These are phyloP conservation scores for Drosophila lacicola DNA, from an alignment of 2,888 invertebrate genomes.

Conservation along the genomic window DNA sequence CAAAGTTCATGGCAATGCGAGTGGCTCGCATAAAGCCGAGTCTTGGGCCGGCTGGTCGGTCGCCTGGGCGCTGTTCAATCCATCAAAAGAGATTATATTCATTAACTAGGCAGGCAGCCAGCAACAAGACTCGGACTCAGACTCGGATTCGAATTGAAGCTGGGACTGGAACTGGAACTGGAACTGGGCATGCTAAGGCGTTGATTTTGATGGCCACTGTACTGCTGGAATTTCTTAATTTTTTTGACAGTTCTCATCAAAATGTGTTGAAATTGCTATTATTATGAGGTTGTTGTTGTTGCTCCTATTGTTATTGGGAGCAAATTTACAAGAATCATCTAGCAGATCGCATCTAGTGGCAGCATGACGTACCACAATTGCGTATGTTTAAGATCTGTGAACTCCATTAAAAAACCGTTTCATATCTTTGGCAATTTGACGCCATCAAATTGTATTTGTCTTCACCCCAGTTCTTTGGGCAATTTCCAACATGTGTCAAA, in stretches of 20 bases:
- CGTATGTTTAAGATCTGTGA: constrained; percentile 51
- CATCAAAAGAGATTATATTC: constrained; percentile 80
- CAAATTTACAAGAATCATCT: constrained; percentile 63
- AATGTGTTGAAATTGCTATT: constrained; percentile 79
- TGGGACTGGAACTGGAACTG: constrained; percentile 14
- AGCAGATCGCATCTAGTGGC: constrained; percentile 43
- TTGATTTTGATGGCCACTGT: constrained; percentile 57
- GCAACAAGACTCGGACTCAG: constrained; percentile 25
- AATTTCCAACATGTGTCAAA: constrained; percentile 64
- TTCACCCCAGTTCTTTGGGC: constrained; percentile 36
- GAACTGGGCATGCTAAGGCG: constrained; percentile 7
- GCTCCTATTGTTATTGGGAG: constrained; percentile 36
- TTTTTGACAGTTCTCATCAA: constrained; percentile 78
- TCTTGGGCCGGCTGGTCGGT: constrained; percentile 19
- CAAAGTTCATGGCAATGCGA: constrained; percentile 66
- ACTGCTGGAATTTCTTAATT: constrained; percentile 71
- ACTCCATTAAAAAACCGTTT: constrained; percentile 73
- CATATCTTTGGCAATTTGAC: constrained; percentile 55
- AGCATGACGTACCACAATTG: constrained; percentile 68
- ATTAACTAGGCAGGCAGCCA: constrained; percentile 66
- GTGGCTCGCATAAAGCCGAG: constrained; percentile 52
- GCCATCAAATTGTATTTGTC: constrained; percentile 58
- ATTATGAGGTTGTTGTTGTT: constrained; percentile 37
- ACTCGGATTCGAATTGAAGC: neutral
- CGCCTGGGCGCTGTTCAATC: constrained; percentile 66